These are phyloP conservation scores for Platichthys flesus DNA, from an alignment of 2,113 vertebrate species.

Conservation along the genomic window DNA sequence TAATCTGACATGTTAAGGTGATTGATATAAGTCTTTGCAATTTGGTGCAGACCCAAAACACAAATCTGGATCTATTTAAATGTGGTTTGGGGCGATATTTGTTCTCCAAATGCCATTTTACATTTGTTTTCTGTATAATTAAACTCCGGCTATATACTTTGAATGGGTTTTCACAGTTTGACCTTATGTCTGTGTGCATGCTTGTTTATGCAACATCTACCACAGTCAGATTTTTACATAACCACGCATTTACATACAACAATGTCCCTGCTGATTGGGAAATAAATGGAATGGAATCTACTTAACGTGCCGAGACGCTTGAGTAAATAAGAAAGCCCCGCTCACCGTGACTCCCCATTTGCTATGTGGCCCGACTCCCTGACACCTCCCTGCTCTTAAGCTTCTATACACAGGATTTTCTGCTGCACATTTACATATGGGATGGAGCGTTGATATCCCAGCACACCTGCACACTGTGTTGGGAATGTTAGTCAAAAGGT, in stretches of 20 bases:
- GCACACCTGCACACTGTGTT: neutral
- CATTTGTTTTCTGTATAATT: too few relatives aligned
- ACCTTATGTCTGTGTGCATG: slow-evolving; percentile 4
- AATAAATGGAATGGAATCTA: slow-evolving; percentile 39
- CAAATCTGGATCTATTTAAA: too few relatives aligned
- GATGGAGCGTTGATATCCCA: slow-evolving; percentile 18
- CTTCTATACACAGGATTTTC: slow-evolving; percentile 60
- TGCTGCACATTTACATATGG: slow-evolving; percentile 51
- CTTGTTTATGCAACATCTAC: slow-evolving; percentile 21
- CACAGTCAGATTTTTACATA: neutral
- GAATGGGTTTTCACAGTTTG: slow-evolving; percentile 6
- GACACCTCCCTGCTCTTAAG: slow-evolving; percentile 50
- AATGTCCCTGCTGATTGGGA: slow-evolving; percentile 23
- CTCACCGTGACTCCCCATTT: slow-evolving; percentile 34
- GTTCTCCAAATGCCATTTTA: too few relatives aligned
- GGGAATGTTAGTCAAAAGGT: neutral
- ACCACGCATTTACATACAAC: slow-evolving; percentile 8
- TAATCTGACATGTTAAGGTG: too few relatives aligned
- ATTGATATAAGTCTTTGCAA: too few relatives aligned
- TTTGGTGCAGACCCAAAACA: too few relatives aligned
- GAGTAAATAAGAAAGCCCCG: slow-evolving; percentile 39
- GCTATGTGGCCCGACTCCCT: slow-evolving; percentile 28
- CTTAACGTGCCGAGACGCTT: slow-evolving; percentile 53
- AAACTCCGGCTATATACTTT: neutral
- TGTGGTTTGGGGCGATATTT: too few relatives aligned